phyloP scores from a whole-genome alignment of 2,888 invertebrate genomes.

The Drosophila ezoana region DNA sequence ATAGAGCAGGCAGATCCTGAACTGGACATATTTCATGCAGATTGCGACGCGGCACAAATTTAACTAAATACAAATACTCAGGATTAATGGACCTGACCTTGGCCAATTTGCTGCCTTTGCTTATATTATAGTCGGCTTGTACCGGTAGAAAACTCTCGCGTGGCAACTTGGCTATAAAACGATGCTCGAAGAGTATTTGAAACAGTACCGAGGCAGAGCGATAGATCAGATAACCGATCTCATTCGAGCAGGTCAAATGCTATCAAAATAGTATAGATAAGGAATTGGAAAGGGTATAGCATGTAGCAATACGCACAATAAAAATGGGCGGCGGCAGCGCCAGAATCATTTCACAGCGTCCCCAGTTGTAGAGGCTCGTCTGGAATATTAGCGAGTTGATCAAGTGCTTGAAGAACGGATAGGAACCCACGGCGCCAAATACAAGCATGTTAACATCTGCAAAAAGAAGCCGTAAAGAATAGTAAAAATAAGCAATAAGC shows the following conservation, averaged over 20 bases:
- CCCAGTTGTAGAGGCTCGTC: slow-evolving; percentile 86
- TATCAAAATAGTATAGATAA: slow-evolving; percentile 74
- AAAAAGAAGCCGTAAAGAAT: slow-evolving; percentile 48
- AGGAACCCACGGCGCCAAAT: slow-evolving; percentile 85
- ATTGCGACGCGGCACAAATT: slow-evolving; percentile 87
- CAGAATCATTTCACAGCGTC: slow-evolving; percentile 88
- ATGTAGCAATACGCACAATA: slow-evolving; percentile 85
- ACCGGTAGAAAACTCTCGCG: slow-evolving; percentile 89
- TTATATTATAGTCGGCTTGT: slow-evolving; percentile 83
- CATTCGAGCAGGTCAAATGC: slow-evolving; percentile 87
- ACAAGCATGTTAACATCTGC: slow-evolving; percentile 87
- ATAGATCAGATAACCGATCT: slow-evolving; percentile 86
- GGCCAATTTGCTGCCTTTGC: slow-evolving; percentile 73
- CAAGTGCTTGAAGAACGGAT: slow-evolving; percentile 88
- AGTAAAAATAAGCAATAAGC: too few species aligned
- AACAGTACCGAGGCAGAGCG: slow-evolving; percentile 88
- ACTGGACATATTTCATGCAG: slow-evolving; percentile 86
- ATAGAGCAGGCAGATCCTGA: slow-evolving; percentile 88
- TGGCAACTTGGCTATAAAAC: slow-evolving; percentile 87
- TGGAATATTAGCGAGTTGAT: slow-evolving; percentile 87
- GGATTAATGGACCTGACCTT: slow-evolving; percentile 85
- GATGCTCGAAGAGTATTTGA: slow-evolving; percentile 88
- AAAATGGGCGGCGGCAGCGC: slow-evolving; percentile 87
- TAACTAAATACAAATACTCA: slow-evolving; percentile 88
- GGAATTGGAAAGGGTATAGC: background rate